Percentiles rank a stretch among this genome's conserved stretches.
phyloP scores from a whole-genome alignment of 2,113 vertebrate species.

The Atlantisia rogersi region DNA sequence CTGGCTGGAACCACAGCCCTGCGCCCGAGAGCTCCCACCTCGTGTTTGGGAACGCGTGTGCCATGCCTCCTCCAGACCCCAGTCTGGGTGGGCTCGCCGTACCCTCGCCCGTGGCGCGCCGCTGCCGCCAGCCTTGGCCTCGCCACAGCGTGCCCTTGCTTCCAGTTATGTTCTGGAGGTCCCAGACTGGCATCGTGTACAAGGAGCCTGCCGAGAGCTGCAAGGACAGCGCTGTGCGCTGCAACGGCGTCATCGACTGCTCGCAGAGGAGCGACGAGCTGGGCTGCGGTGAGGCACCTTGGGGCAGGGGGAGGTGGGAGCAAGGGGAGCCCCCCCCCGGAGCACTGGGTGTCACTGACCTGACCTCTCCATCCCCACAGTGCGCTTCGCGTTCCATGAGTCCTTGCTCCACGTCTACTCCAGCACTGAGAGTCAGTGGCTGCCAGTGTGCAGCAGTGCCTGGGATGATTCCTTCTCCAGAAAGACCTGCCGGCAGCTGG shows the following conservation, averaged over 20 bases:
- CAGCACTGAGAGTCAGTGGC: slow-evolving; percentile 65
- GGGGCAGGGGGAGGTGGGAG: fast-evolving
- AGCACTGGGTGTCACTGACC: not conserved
- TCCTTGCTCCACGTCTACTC: slow-evolving; percentile 81
- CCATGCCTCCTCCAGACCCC: not conserved
- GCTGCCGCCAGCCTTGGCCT: not conserved
- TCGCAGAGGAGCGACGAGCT: slow-evolving; percentile 74
- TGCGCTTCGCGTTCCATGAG: slow-evolving; percentile 71
- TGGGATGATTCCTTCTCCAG: slow-evolving; percentile 70
- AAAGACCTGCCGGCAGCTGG: slow-evolving; percentile 79
- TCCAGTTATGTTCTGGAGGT: slow-evolving; percentile 78
- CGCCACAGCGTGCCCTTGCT: not conserved
- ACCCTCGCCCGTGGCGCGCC: fast-evolving
- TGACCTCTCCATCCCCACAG: slow-evolving; percentile 29
- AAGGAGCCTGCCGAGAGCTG: slow-evolving; percentile 76
- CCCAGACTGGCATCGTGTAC: slow-evolving; percentile 68
- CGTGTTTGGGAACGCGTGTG: not conserved
- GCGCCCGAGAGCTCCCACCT: not conserved
- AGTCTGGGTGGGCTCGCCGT: not conserved
- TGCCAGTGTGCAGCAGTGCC: slow-evolving; percentile 74
- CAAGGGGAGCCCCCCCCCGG: fast-evolving
- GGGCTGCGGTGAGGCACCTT: slow-evolving; percentile 68
- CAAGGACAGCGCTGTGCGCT: slow-evolving; percentile 47
- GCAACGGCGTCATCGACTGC: slow-evolving; percentile 74
- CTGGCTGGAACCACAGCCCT: not conserved